Evolutionary conservation across 2,888 invertebrate species (phyloP), one percentile per base, ranked within the genome.

Genomic region (Neocrepidodera transversa): DNA sequence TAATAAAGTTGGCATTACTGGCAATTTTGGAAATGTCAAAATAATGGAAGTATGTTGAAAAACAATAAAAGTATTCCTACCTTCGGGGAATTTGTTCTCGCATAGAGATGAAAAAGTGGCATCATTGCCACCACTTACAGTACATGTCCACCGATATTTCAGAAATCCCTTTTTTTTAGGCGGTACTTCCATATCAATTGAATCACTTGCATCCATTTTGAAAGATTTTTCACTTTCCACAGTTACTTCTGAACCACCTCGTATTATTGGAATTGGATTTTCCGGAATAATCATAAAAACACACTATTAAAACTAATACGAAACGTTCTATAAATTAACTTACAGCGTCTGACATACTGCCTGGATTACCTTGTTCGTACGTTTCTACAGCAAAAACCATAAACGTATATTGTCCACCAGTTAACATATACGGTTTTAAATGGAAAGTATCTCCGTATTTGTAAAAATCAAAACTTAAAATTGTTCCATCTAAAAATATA

Each of bases 121-220:
- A 2, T 13, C 18, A 36, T 7, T 28, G n/a, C 28, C 7, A 2
- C 35, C 11, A 10, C 11, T 45, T 1, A 54, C 36, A 3, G 26
- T 18, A 23, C 63, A 63, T 2, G 2, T 54, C 63, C 63, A 63
- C 7, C 54, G 52, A 26, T 48, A 63, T 11, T 26, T 2, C 2
- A 63, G 54, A 1, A 48, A 20, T 16, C 53, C 59, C 20, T 40
- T 38, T 2, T 30, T 11, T 2, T 43, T 48, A 28, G 36, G 10
- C 1, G 62, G 56, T n/a, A 60, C 53, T 38, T 51, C 56, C 50
- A 53, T 52, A 35, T 63, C 60, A 32, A 58, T 53, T 0, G 63
- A 63, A 1, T 36, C 28, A 6, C 18, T 35, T n/a, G 52, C 63
- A 23, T 55, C 42, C 23, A 60, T 10, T 28, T 14, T 10, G 6